Conservation (phyloP, 2,888 invertebrate genomes). For the Griposia aprilina region DNA sequence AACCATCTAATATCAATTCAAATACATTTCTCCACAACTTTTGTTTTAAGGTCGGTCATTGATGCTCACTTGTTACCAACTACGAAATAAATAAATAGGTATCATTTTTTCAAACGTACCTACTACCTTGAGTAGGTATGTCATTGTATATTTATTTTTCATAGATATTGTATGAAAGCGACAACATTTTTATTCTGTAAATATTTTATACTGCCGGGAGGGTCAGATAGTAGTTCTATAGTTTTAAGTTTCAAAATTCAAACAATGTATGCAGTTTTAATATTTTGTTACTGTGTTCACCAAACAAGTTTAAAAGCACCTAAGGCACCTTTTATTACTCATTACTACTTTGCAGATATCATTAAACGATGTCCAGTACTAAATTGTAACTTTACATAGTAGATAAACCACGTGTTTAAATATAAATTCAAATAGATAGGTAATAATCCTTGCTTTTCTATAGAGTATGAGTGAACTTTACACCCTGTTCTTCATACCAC, state of each 20-base stretch:
- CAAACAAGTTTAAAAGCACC: background rate
- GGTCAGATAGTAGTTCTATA: background rate
- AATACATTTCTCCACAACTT: too few relatives aligned
- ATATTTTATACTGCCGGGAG: background rate
- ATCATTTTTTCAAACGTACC: background rate
- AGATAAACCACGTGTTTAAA: too few relatives aligned
- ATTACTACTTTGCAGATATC: slow-evolving; percentile 1
- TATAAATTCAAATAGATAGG: too few relatives aligned
- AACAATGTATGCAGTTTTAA: slow-evolving; percentile 12
- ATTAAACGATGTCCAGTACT: background rate
- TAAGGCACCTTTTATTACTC: background rate
- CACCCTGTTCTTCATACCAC: too few relatives aligned
- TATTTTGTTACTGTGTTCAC: background rate
- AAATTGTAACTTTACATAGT: background rate
- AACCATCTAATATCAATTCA: too few relatives aligned
- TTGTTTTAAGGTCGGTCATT: too few relatives aligned
- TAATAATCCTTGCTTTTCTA: too few relatives aligned
- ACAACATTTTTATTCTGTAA: too few relatives aligned
- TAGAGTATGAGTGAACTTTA: too few relatives aligned
- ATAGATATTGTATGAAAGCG: too few relatives aligned
- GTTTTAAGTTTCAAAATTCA: slow-evolving; percentile 13
- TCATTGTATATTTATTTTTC: background rate
- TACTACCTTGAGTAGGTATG: background rate
- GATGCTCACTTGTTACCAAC: too few relatives aligned
- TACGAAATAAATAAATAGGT: background rate